phyloP scores from a whole-genome alignment of 2,113 vertebrate genomes.

The Myodes glareolus region DNA sequence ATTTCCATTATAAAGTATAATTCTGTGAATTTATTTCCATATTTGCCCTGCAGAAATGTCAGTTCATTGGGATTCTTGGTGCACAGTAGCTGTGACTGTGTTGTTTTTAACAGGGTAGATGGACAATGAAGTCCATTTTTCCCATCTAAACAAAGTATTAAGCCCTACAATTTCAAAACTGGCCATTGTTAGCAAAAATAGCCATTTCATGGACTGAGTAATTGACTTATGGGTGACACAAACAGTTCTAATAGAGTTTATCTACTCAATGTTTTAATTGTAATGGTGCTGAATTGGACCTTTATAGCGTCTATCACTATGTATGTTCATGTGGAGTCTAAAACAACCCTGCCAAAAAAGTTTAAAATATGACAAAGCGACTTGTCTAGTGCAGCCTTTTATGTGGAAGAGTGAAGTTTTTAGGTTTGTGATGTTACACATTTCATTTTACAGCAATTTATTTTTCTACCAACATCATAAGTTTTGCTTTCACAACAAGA shows the following conservation, averaged over 20 bases:
- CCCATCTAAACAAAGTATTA: constrained; percentile 15
- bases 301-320: not conserved
- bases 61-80: constrained; percentile 55
- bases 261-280: constrained; percentile 50
- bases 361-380: constrained; percentile 5
- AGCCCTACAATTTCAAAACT: constrained; percentile 42
- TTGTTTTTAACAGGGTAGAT: constrained; percentile 4
- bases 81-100: not conserved
- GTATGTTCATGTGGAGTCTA: constrained; percentile 16
- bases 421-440: constrained; percentile 1
- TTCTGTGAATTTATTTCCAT: constrained; percentile 54
- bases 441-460: constrained; percentile 57
- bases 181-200: constrained; percentile 30
- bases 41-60: constrained; percentile 31
- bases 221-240: not conserved
- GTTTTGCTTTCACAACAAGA: constrained; percentile 14
- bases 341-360: constrained; percentile 43
- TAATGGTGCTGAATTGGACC: constrained; percentile 23
- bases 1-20: constrained; percentile 13
- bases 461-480: constrained; percentile 38
- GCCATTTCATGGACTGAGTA: not conserved
- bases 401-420: constrained; percentile 7
- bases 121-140: constrained; percentile 40
- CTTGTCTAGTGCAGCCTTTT: not conserved
- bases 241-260: constrained; percentile 43